Conservation (phyloP, 1,140 invertebrate species). For the Eumaeus atala region DNA sequence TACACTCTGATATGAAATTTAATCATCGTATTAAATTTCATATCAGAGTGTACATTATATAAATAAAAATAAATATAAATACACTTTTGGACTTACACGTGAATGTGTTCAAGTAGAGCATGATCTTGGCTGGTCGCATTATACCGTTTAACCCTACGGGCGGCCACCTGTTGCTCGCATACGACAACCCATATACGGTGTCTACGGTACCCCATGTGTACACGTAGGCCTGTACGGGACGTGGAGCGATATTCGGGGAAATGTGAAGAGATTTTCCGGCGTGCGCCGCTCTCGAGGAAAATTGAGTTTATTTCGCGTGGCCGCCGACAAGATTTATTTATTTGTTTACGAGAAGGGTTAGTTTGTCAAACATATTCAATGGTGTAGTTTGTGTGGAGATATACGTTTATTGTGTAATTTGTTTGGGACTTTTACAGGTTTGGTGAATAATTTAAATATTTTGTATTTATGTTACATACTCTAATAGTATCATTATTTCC, state of each 20-base stretch:
- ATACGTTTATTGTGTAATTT: neutral
- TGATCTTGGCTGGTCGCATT: constrained; percentile 20
- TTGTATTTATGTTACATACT: too few species aligned
- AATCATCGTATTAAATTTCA: too few species aligned
- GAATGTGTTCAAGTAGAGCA: constrained; percentile 33
- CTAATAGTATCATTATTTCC: too few species aligned
- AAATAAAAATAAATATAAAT: too few species aligned
- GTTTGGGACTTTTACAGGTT: too few species aligned
- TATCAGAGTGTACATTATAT: too few species aligned
- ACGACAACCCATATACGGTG: constrained; percentile 58
- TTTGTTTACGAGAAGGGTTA: constrained; percentile 43
- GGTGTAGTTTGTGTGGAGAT: constrained; percentile 1
- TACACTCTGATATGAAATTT: too few species aligned
- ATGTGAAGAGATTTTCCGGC: constrained; percentile 39
- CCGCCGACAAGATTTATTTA: constrained; percentile 46
- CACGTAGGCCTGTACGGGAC: constrained; percentile 42
- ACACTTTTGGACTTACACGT: too few species aligned
- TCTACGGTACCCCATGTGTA: constrained; percentile 43
- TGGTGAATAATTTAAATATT: too few species aligned
- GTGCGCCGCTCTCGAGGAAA: constrained; percentile 33
- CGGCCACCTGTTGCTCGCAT: constrained; percentile 61
- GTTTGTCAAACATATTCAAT: constrained; percentile 22
- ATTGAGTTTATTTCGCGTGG: constrained; percentile 53
- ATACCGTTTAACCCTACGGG: constrained; percentile 66
- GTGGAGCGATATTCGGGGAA: constrained; percentile 35